Base-by-base conservation (phyloP, 2,888 invertebrate species). In the Chirona hameri region DNA sequence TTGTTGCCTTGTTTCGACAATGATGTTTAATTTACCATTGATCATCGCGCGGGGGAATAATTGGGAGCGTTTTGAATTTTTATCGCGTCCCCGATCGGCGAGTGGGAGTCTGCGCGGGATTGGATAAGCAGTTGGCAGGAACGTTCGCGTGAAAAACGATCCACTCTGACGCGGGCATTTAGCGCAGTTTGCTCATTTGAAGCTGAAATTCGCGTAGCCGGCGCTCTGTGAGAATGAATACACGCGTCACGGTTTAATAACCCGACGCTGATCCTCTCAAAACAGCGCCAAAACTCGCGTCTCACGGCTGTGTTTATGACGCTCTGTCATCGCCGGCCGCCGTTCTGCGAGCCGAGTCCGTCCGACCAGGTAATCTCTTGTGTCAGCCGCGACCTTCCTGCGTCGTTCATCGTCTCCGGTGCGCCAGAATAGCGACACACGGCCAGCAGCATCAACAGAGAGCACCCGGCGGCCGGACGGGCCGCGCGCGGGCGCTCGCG, bases 1-100 rank as follows among this genome's bases (percentile, higher is more conserved):
- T 76, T 76, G 76, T 76, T 39, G 76, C 76, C 76, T 76, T 76
- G 76, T 76, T 76, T 76, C 76, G 76, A 76, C 76, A 76, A 76
- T 76, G 76, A 76, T 39, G 76, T 76, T 76, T 76, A 76, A 76
- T 76, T 76, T 76, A 76, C 76, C 76, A 76, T 76, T 76, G 76
- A 76, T 76, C 76, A 76, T 39, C 39, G 76, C 9, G 31, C 7
- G 31, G 21, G 76, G 39, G 27, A 76, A 76, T 76, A 76, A 76
- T 76, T 76, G 76, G 76, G 21, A 39, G 39, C 31, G 76, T 76
- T 76, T 76, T 76, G 76, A 76, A 76, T 76, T 76, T 76, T 76
- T 76, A 18, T 21, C 76, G 48, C 48, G 39, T 76, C 76, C 29
- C 39, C 14, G 7, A 76, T 39, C 4, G 21, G 39, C 21, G 76